phyloP scores from a whole-genome alignment of 2,113 vertebrate genomes.

The Lipophrys pholis region DNA sequence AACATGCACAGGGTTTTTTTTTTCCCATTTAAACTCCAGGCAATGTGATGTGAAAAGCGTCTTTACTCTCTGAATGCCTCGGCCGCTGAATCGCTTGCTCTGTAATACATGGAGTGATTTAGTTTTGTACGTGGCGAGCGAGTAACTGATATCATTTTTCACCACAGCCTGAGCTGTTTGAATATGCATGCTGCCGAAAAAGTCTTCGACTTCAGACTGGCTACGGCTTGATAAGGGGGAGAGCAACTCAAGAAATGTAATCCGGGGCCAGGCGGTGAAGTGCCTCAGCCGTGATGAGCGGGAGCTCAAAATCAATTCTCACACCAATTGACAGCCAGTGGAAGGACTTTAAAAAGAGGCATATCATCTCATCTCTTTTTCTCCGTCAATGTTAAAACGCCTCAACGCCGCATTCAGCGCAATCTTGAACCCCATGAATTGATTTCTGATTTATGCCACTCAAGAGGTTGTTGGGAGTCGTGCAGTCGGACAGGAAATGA shows the following conservation, averaged over 20 bases:
- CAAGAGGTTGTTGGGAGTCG: neutral
- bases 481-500: neutral
- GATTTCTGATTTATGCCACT: slow-evolving; percentile 16
- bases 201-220: neutral
- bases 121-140: neutral
- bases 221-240: neutral
- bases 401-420: neutral
- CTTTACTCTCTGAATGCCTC: too few species aligned
- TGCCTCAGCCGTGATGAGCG: slow-evolving; percentile 25
- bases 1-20: neutral
- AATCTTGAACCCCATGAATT: slow-evolving; percentile 2
- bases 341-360: neutral
- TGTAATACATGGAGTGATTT: too few species aligned
- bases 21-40: neutral
- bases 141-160: neutral
- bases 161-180: slow-evolving; percentile 8
- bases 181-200: neutral
- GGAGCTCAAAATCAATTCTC: slow-evolving; percentile 19
- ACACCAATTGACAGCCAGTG: slow-evolving; percentile 19
- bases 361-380: neutral
- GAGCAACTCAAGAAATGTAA: slow-evolving; percentile 8
- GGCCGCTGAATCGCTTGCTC: too few species aligned
- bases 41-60: too few species aligned
- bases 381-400: neutral
- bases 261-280: slow-evolving; percentile 2